Base-by-base conservation (phyloP, 2,888 invertebrate species). In the Apocheima hispidaria region DNA sequence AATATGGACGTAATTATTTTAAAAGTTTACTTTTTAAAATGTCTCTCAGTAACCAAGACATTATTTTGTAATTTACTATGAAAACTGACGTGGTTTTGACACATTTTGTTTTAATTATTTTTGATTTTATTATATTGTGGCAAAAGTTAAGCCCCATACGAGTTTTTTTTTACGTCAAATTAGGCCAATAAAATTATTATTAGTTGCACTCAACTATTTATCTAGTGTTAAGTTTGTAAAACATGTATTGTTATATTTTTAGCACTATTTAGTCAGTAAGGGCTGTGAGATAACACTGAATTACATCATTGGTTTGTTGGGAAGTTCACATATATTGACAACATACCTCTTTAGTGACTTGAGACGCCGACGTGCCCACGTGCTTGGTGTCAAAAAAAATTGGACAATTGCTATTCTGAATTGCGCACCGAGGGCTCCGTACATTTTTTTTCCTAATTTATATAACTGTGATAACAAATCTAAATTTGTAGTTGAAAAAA, bases 201-300 rank as follows among this genome's bases (percentile, higher is more conserved):
- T 44, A 44, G 43, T 44, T 54, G 60, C 69, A 69, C 53, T 49
- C 69, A 70, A 72, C 69, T 66, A 72, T 72, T 65, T 63, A 70
- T 66, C 48, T 75, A 72, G 71, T 74, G 71, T 73, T 74, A 72
- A 68, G 71, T 71, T 74, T 71, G 69, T 71, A 64, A n/a, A n/a
- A 74, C 72, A 69, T 70, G 69, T 70, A 75, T 72, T 60, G 69
- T 74, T 75, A 71, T 74, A 70, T 71, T 69, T 65, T 51, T 76
- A 76, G 70, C 65, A 70, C 65, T 74, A 69, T 68, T 70, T 88
- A 87, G 87, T 87, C 79, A 81, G 79, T 84, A 82, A 82, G 81
- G 87, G 87, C 87, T 87, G 86, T 88, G 88, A 75, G 71, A 65
- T 64, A 57, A 68, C 73, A 69, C 48, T 52, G 55, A 60, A 57